Evolutionary conservation across 92 coral and sea anemone species (phyloP), one percentile per base, ranked within the genome.

Genomic region (Actinernus sp.): DNA sequence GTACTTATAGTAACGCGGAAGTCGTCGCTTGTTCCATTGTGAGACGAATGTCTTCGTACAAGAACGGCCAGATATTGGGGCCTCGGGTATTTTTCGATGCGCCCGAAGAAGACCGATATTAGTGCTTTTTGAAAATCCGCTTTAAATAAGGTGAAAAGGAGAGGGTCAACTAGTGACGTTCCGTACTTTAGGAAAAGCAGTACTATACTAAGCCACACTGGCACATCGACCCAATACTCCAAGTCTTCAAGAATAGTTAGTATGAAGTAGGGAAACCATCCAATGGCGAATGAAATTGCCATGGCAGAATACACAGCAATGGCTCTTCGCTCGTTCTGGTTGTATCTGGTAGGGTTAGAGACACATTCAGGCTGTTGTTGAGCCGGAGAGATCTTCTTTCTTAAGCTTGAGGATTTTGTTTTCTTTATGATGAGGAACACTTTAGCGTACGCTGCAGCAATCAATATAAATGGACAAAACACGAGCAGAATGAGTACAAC

Each of bases 231-330:
- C 8, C n/a, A 55, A 13, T 58, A 17, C 23, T 47, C 61, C 14
- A 82, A 8, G 69, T 87, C 93, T 25, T 65, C 70, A 14, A 63
- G 29, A 2, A 87, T 67, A 1, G 93, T 74, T 47, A 87, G 30
- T 21, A 74, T 17, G 32, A 87, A 87, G 47, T 81, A 87, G 1
- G 93, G 93, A n/a, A 87, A 81, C 93, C 93, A 87, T 0, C 88
- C 93, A 13, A 68, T 52, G 0, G 45, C 81, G 41, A 81, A 87
- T 19, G 79, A 74, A 4, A 47, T 5, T 14, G 85, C 44, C 88
- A 87, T 87, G 3, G 59, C 47, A 44, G 77, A 28, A 31, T 81
- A 78, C 11, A 87, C 70, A 0, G 61, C 29, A 5, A 78, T 12
- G 0, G 88, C 87, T 47, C 71, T 52, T 12, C 75, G 49, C 46